Conservation (phyloP, 2,797 vertebrate species). For the Syndactyla subalaris region DNA sequence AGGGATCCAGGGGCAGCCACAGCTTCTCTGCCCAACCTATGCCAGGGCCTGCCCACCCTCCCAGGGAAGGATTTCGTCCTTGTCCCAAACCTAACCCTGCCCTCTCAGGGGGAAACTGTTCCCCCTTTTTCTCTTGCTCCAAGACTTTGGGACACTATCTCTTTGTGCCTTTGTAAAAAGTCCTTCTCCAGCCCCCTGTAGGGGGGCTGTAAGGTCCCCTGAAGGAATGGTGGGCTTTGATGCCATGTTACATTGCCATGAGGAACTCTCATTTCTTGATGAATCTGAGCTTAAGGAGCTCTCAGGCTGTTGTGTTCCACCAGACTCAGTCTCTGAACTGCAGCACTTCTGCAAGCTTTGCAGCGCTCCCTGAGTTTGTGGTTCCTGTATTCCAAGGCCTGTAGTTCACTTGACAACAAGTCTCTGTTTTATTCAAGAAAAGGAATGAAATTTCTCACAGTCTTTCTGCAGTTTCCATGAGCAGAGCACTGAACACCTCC, state of each 20-base stretch:
- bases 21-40: background rate
- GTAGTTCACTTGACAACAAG: background rate
- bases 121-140: background rate
- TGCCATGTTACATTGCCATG: background rate
- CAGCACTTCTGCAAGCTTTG: background rate
- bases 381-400: background rate
- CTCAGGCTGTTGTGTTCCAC: background rate
- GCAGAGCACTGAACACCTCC: background rate
- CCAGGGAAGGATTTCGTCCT: background rate
- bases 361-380: background rate
- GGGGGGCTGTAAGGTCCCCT: background rate
- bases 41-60: background rate
- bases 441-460: background rate
- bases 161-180: background rate
- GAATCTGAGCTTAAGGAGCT: background rate
- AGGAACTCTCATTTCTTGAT: background rate
- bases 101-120: background rate
- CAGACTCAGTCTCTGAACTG: background rate
- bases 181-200: background rate
- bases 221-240: background rate
- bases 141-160: fast-evolving
- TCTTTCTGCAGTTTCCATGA: background rate
- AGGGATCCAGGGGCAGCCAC: background rate
- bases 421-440: background rate
- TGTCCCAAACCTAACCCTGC: background rate